A percentile compares a stretch with the other conserved stretches of the same genome.
phyloP scores from a whole-genome alignment of 2,888 invertebrate species.

The Mesoligia furuncula region DNA sequence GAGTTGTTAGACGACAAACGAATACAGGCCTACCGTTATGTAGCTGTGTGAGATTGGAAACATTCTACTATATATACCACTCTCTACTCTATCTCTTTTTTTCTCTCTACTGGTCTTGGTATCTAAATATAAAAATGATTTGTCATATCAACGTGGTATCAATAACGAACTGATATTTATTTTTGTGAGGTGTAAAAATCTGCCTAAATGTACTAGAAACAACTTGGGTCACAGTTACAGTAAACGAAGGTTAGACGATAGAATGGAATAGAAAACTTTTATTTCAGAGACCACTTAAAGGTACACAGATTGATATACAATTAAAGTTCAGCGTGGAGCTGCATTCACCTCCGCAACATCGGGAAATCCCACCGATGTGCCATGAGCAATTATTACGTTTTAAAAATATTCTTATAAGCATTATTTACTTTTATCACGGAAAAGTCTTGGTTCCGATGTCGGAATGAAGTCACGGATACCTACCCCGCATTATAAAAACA shows the following conservation, averaged over 20 bases:
- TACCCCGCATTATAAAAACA: background rate
- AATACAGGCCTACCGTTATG: conserved; percentile 16
- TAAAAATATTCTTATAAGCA: background rate
- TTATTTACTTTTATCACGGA: background rate
- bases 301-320: too few relatives aligned
- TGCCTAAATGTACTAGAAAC: background rate
- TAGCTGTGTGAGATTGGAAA: conserved; percentile 33
- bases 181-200: background rate
- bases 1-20: conserved; percentile 23
- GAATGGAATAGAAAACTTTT: too few relatives aligned
- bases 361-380: too few relatives aligned
- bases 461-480: background rate
- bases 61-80: conserved; percentile 5
- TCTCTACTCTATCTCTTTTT: too few relatives aligned
- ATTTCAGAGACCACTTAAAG: too few relatives aligned
- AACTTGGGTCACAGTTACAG: background rate
- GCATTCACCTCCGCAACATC: too few relatives aligned
- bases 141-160: too few relatives aligned
- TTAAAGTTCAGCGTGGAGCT: too few relatives aligned
- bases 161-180: too few relatives aligned
- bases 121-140: background rate
- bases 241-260: background rate
- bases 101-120: too few relatives aligned
- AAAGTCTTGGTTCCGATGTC: background rate
- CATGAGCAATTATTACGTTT: background rate